Percentiles rank a stretch among this genome's conserved stretches.
Evolutionary conservation across 2,797 vertebrate species (phyloP).

Genomic region (Setipinna tenuifilis): DNA sequence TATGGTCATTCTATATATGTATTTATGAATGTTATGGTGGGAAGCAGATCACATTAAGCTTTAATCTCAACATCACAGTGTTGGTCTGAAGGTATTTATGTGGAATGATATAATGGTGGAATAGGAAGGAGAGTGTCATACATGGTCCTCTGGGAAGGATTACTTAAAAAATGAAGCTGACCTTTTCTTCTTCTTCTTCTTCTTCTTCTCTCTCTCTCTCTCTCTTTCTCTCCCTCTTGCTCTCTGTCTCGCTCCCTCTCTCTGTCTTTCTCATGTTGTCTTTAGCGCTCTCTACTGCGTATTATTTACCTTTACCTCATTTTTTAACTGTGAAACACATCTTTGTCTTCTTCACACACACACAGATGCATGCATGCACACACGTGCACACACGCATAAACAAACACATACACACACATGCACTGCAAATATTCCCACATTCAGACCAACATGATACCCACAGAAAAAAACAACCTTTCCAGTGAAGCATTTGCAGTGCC

Average conservation of each 20-base stretch:
- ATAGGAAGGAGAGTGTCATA: neutral
- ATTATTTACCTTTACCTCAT: neutral
- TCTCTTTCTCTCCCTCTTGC: neutral
- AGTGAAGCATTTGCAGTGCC: neutral
- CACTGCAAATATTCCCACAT: too few species aligned
- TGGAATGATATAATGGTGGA: neutral
- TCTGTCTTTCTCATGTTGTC: neutral
- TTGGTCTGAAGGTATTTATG: too few species aligned
- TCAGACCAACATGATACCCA: too few species aligned
- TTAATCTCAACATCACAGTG: too few species aligned
- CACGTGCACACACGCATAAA: neutral
- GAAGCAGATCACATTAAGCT: too few species aligned
- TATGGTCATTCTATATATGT: too few species aligned
- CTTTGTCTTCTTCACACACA: neutral
- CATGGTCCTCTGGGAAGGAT: neutral
- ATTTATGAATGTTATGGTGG: too few species aligned
- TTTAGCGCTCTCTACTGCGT: neutral
- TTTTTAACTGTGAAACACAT: neutral
- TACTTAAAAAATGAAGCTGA: conserved; percentile 1
- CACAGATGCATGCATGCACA: neutral
- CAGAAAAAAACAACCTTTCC: too few species aligned
- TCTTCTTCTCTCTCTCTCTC: neutral
- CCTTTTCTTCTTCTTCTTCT: neutral
- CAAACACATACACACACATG: neutral
- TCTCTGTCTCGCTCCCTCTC: neutral